Percentiles rank a stretch among this genome's conserved stretches.
Evolutionary conservation across 2,113 vertebrate genomes (phyloP).

Genomic region (Macheiramphus alcinus): DNA sequence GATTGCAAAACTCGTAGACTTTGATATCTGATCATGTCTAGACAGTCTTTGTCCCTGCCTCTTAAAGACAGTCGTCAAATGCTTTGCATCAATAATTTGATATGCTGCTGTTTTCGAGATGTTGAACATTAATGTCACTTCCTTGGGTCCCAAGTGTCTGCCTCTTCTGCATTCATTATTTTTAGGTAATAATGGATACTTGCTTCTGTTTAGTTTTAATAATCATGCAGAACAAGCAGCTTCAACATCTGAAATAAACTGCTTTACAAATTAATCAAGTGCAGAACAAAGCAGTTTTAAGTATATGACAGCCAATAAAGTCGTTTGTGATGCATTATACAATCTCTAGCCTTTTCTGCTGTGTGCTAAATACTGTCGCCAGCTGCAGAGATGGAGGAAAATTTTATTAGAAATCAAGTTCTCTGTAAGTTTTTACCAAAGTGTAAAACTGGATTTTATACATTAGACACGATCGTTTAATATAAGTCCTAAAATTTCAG

Average conservation of each 20-base stretch:
- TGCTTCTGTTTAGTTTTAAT: slow-evolving; percentile 52
- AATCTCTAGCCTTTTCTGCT: neutral
- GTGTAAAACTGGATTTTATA: slow-evolving; percentile 33
- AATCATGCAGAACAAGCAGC: slow-evolving; percentile 10
- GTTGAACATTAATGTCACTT: slow-evolving; percentile 69
- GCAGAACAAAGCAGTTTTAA: slow-evolving; percentile 26
- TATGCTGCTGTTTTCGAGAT: slow-evolving; percentile 70
- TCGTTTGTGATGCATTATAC: neutral
- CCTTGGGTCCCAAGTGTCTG: slow-evolving; percentile 51
- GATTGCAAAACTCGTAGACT: slow-evolving; percentile 67
- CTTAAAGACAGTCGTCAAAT: slow-evolving; percentile 67
- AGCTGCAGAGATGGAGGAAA: neutral
- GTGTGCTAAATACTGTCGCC: neutral
- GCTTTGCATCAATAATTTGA: slow-evolving; percentile 72
- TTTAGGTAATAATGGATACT: slow-evolving; percentile 1
- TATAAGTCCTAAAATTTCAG: neutral
- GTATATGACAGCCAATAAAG: neutral
- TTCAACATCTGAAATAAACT: slow-evolving; percentile 4
- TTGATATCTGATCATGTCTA: slow-evolving; percentile 76
- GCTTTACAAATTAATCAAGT: slow-evolving; percentile 24
- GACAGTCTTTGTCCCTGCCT: slow-evolving; percentile 60
- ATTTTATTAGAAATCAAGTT: neutral
- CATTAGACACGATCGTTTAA: neutral
- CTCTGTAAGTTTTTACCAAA: neutral
- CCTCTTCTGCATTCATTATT: slow-evolving; percentile 32